Conservation (phyloP, 2,797 vertebrate species). For the Chaunax sp. region DNA sequence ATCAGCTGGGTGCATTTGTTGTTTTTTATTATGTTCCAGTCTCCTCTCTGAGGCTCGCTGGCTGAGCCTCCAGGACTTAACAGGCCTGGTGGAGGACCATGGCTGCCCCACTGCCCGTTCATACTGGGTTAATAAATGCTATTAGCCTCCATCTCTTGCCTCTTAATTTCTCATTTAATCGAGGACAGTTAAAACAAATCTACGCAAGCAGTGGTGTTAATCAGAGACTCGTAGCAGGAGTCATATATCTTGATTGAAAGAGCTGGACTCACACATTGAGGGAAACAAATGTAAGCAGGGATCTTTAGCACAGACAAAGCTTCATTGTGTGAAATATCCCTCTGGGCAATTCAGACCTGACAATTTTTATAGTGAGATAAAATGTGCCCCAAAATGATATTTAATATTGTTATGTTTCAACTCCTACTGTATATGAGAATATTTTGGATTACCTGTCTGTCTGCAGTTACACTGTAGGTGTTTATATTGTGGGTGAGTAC, state of each 20-base stretch:
- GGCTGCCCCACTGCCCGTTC: constrained; percentile 58
- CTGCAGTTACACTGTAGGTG: background rate
- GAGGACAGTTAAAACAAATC: constrained; percentile 70
- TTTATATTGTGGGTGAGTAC: background rate
- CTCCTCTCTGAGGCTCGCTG: constrained; percentile 76
- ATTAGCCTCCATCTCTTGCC: constrained; percentile 79
- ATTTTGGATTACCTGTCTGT: background rate
- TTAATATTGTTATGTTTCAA: background rate
- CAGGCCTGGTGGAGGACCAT: constrained; percentile 46
- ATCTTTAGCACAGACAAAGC: constrained; percentile 7
- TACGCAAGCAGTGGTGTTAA: constrained; percentile 63
- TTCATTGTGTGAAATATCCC: constrained; percentile 27
- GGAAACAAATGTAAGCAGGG: constrained; percentile 35
- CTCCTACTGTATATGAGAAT: too few species aligned
- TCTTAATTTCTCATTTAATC: constrained; percentile 80
- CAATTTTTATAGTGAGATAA: background rate
- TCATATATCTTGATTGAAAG: constrained; percentile 61
- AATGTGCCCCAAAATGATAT: background rate
- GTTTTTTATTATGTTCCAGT: constrained; percentile 85
- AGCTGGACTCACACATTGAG: constrained; percentile 53
- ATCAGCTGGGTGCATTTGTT: constrained; percentile 92
- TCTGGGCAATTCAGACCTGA: constrained; percentile 1
- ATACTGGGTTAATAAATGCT: constrained; percentile 82
- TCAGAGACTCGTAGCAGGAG: constrained; percentile 68
- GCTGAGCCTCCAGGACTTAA: constrained; percentile 55